phyloP scores from a whole-genome alignment of 2,888 invertebrate species.

The Exocentrus adspersus region DNA sequence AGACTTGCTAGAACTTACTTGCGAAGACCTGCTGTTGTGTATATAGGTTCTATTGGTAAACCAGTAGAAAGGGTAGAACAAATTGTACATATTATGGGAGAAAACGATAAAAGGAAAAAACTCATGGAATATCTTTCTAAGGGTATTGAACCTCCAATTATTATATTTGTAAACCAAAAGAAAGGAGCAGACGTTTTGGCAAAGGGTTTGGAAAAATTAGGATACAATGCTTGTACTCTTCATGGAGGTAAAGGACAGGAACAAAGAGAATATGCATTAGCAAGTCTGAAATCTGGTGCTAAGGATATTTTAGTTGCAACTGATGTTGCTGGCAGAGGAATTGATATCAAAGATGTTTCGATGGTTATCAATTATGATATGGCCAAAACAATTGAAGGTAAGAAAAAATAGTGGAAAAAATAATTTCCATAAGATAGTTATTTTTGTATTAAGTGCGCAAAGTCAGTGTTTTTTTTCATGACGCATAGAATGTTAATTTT shows the following conservation, averaged over 20 bases:
- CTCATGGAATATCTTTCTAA: slow-evolving; percentile 91
- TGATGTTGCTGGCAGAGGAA: slow-evolving; percentile 99
- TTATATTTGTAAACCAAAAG: slow-evolving; percentile 99
- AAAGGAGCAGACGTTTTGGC: slow-evolving; percentile 95
- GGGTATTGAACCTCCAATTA: slow-evolving; percentile 96
- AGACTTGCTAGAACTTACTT: slow-evolving; percentile 94
- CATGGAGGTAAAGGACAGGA: slow-evolving; percentile 99
- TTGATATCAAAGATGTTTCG: slow-evolving; percentile 99
- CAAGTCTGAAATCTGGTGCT: slow-evolving; percentile 93
- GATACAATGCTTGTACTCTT: slow-evolving; percentile 95
- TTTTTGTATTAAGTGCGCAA: too few relatives aligned
- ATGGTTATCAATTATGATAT: slow-evolving; percentile 99
- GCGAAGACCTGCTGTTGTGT: slow-evolving; percentile 93
- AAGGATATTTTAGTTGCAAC: slow-evolving; percentile 99
- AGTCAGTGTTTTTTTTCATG: too few relatives aligned
- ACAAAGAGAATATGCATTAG: slow-evolving; percentile 97
- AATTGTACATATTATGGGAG: slow-evolving; percentile 94
- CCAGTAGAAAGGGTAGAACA: slow-evolving; percentile 98
- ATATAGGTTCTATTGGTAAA: slow-evolving; percentile 95
- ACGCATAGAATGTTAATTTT: too few relatives aligned
- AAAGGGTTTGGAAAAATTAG: slow-evolving; percentile 95
- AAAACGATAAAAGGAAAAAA: slow-evolving; percentile 96
- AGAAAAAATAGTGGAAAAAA: too few relatives aligned
- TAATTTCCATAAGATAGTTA: too few relatives aligned
- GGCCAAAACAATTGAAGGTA: slow-evolving; percentile 97